Conservation (phyloP, 2,113 vertebrate genomes). For the crab-eating macaque (Macaca fascicularis) region DNA sequence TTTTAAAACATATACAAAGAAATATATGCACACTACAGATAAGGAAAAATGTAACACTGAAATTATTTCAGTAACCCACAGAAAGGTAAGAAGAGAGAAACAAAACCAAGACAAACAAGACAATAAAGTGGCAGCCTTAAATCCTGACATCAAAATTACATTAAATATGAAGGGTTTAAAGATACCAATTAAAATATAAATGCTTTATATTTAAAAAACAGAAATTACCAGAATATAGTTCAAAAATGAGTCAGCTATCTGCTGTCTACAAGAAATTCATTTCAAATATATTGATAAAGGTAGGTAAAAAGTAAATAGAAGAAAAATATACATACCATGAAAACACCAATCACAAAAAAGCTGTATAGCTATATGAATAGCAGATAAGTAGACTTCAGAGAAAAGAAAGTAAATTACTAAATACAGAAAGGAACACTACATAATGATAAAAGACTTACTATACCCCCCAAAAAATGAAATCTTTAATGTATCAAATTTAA, state of each 20-base stretch:
- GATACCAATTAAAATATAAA: not conserved
- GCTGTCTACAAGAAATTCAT: not conserved
- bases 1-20: not conserved
- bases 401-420: not conserved
- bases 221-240: not conserved
- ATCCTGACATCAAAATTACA: not conserved
- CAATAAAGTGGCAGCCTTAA: not conserved
- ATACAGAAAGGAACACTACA: not conserved
- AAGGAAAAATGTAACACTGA: not conserved
- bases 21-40: not conserved
- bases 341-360: not conserved
- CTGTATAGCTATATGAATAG: not conserved
- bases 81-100: not conserved
- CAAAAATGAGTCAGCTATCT: not conserved
- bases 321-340: not conserved
- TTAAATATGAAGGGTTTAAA: conserved; percentile 17
- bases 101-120: not conserved
- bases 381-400: not conserved
- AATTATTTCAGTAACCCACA: not conserved
- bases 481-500: not conserved
- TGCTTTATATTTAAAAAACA: not conserved
- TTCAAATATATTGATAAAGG: conserved; percentile 2
- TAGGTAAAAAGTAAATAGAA: not conserved
- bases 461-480: not conserved
- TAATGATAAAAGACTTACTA: not conserved